phyloP scores from a whole-genome alignment of 2,888 invertebrate species.

The Caradrina clavipalpis region DNA sequence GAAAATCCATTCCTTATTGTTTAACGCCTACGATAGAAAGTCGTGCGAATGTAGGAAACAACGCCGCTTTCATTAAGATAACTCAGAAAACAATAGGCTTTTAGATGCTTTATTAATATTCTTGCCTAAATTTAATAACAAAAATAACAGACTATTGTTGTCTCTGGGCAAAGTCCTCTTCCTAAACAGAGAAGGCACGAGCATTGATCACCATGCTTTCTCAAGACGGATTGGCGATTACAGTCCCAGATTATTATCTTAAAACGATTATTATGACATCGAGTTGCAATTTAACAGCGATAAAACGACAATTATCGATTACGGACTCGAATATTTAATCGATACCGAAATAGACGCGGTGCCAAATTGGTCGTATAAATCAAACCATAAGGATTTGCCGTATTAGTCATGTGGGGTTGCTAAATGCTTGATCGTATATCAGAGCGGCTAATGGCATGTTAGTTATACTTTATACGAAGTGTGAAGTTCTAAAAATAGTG shows the following conservation, averaged over 20 bases:
- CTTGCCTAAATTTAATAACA: too few species aligned
- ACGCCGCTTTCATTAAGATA: conserved; percentile 9
- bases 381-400: conserved; percentile 42
- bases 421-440: conserved; percentile 29
- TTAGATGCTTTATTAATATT: conserved; percentile 1
- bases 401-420: conserved; percentile 37
- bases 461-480: conserved; percentile 15
- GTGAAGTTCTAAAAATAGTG: conserved; percentile 45
- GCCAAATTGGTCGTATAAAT: conserved; percentile 50
- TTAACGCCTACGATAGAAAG: conserved; percentile 3
- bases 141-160: too few species aligned
- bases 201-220: too few species aligned
- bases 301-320: conserved; percentile 42
- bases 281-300: conserved; percentile 12
- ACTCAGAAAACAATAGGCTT: conserved; percentile 6
- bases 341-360: conserved; percentile 24
- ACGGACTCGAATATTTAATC: conserved; percentile 10
- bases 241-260: too few species aligned
- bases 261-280: conserved; percentile 9
- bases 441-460: conserved; percentile 15
- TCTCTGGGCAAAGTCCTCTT: too few species aligned
- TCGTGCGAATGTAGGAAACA: conserved; percentile 18
- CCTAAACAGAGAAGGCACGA: too few species aligned
- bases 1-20: conserved; percentile 26
- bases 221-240: too few species aligned